Evolutionary conservation across 2,888 invertebrate species (phyloP), one percentile per base, ranked within the genome.

Genomic region (Sinotaia quadrata): DNA sequence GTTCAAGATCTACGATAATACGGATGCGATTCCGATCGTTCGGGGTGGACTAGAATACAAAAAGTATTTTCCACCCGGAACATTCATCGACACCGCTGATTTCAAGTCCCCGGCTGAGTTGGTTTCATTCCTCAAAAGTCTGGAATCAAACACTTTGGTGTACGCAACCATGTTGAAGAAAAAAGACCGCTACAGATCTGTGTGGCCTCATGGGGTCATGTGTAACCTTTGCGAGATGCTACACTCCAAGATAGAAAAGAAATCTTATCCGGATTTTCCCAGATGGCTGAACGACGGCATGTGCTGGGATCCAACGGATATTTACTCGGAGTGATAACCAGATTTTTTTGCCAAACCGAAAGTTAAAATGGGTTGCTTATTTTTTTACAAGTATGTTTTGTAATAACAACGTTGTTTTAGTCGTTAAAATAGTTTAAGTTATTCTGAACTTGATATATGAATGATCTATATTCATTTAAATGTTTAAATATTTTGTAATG

Each of bases 41-140:
- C 37, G 73, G 36, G 73, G 73, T n/a, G 69, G 68, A n/a, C 66
- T 56, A 0, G 54, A 67, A 29, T 72, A 72, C 49, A 34, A 51
- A 1, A 44, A 24, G 4, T 24, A 57, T 29, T 54, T 69, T 31
- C 72, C 72, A 2, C 54, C 58, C 2, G 58, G 56, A 29, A 67
- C 69, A 29, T 52, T 62, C 24, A 58, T 72, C 18, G 62, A 69
- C 47, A 31, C 67, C 3, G 52, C 56, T 21, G 29, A 72, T n/a
- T 72, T 72, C 54, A 12, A 57, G 12, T 58, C 67, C 18, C 63
- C 69, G 0, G n/a, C 52, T n/a, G 34, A 21, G 2, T 41, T 72
- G 29, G 72, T 67, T 2, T 8, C 49, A 21, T 34, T 59, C 52
- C 59, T 72, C 41, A 31, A 52, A 10, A 1, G 8, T 1, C 51